Conservation (phyloP, 2,113 vertebrate species). For the Thamnophis sirtalis region DNA sequence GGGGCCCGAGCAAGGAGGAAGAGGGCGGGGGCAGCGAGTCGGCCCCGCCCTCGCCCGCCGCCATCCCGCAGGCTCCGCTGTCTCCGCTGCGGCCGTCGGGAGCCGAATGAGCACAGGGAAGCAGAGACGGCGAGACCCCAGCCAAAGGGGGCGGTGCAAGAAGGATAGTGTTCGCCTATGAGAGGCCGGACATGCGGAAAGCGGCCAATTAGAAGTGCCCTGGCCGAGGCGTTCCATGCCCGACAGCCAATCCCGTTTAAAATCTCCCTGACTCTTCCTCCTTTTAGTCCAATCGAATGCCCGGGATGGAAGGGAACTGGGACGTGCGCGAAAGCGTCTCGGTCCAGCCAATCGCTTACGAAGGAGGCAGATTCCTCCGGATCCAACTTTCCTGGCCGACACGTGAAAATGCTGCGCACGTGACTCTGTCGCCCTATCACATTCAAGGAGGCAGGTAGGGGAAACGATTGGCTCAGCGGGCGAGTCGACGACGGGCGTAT, state of each 20-base stretch:
- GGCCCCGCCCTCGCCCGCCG: conserved; percentile 72
- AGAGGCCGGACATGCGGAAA: not conserved
- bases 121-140: conserved; percentile 38
- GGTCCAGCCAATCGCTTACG: not conserved
- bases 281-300: not conserved
- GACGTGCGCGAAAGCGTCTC: too few relatives aligned
- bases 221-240: rapidly evolving
- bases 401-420: not conserved
- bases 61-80: conserved; percentile 35
- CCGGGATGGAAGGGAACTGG: not conserved
- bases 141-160: not conserved
- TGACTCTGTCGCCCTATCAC: rapidly evolving
- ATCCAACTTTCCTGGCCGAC: not conserved
- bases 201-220: conserved; percentile 38
- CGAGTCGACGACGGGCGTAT: too few relatives aligned
- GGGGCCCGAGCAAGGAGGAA: conserved; percentile 77
- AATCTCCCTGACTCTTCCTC: not conserved
- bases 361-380: too few relatives aligned
- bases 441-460: not conserved
- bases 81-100: conserved; percentile 10
- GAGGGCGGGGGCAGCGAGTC: conserved; percentile 59
- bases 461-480: conserved; percentile 17
- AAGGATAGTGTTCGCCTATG: conserved; percentile 31
- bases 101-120: conserved; percentile 44
- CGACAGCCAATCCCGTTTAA: not conserved